A percentile compares a stretch with the other conserved stretches of the same genome.
phyloP scores from a whole-genome alignment of 2,888 invertebrate genomes.

The Himalopsyche japonica region DNA sequence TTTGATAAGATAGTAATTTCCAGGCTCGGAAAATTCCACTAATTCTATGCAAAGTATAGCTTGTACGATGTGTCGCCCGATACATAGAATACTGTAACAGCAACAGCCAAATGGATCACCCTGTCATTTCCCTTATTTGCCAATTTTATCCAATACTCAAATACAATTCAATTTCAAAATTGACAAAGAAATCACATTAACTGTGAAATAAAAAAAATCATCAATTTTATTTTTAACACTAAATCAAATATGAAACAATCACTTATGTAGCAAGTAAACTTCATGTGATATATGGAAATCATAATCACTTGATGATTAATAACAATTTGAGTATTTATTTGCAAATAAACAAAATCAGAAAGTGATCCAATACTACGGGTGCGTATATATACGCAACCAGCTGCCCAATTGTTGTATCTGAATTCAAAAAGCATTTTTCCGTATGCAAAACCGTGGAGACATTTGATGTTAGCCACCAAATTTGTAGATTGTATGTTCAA shows the following conservation, averaged over 20 bases:
- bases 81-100: constrained; percentile 35
- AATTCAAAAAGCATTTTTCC: constrained; percentile 28
- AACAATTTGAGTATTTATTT: not conserved
- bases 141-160: not conserved
- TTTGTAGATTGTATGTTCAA: not conserved
- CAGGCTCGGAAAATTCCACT: constrained; percentile 82
- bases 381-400: not conserved
- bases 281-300: no score
- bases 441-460: constrained; percentile 15
- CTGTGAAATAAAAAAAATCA: not conserved
- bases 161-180: not conserved
- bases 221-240: not conserved
- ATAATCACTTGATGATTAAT: not conserved
- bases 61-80: constrained; percentile 62
- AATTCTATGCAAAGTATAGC: constrained; percentile 93
- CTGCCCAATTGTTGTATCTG: constrained; percentile 9
- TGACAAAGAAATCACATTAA: not conserved
- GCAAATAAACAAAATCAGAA: constrained; percentile 26
- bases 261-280: not conserved
- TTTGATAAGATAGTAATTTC: constrained; percentile 54
- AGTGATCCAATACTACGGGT: constrained; percentile 23
- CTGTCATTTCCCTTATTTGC: not conserved
- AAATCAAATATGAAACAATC: not conserved
- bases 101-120: constrained; percentile 35
- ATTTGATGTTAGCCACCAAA: constrained; percentile 2